Conservation (phyloP, 2,113 vertebrate genomes). For the Anas platyrhynchos region DNA sequence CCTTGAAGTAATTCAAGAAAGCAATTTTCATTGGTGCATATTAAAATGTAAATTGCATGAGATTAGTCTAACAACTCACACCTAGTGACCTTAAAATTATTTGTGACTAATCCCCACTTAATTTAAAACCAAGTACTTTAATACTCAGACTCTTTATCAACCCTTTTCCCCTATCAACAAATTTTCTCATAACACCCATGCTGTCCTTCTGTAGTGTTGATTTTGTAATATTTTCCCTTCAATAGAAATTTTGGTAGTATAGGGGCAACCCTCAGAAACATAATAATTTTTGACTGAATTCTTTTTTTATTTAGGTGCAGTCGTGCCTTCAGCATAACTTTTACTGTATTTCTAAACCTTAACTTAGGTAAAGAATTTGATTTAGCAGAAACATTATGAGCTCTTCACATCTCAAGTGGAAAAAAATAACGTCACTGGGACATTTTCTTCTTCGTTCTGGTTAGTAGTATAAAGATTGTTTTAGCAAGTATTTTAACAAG, state of each 20-base stretch:
- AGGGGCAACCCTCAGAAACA: not conserved
- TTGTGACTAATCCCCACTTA: not conserved
- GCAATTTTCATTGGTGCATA: not conserved
- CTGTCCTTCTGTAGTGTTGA: not conserved
- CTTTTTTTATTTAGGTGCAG: not conserved
- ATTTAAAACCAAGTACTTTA: not conserved
- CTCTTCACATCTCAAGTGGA: not conserved
- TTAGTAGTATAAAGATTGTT: not conserved
- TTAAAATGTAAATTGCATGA: slow-evolving; percentile 16
- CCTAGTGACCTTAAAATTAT: not conserved
- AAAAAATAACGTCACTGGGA: not conserved
- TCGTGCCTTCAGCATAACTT: not conserved
- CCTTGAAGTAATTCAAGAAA: not conserved
- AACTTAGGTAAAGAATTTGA: not conserved
- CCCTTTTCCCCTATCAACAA: not conserved
- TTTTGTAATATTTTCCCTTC: not conserved
- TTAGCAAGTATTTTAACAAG: slow-evolving; percentile 51
- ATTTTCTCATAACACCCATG: not conserved
- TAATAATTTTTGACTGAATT: not conserved
- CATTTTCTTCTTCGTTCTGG: not conserved
- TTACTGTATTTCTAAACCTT: not conserved
- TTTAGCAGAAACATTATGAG: not conserved
- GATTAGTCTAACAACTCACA: not conserved
- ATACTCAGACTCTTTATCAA: not conserved
- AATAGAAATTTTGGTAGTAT: not conserved